phyloP scores from a whole-genome alignment of 37 sponge, comb jelly and placozoan species.

The Halisarca cf. caerulea region DNA sequence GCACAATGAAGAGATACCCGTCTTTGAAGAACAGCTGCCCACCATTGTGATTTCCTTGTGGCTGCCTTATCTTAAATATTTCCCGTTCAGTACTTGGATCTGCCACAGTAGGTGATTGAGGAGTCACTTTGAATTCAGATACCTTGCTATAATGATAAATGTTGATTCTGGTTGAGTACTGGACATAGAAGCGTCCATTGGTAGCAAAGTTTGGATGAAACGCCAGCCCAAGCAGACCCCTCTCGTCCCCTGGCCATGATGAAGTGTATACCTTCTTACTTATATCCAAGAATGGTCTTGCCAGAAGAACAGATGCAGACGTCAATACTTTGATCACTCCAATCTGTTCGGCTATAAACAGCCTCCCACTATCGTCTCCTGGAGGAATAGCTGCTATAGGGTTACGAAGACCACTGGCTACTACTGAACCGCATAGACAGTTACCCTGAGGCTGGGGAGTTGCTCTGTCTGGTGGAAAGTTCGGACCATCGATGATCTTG shows the following conservation, averaged over 20 bases:
- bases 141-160: conserved; percentile 49
- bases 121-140: conserved; percentile 42
- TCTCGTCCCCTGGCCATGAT: conserved; percentile 59
- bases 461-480: conserved; percentile 6
- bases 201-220: conserved; percentile 62
- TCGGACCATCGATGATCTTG: conserved; percentile 50
- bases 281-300: conserved; percentile 70
- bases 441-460: background rate
- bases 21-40: conserved; percentile 75
- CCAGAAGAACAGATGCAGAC: conserved; percentile 27
- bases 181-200: conserved; percentile 70
- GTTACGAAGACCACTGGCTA: conserved; percentile 53
- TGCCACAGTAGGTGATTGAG: conserved; percentile 20
- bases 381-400: conserved; percentile 57
- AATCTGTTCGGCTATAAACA: conserved; percentile 79
- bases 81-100: conserved; percentile 49
- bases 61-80: conserved; percentile 55
- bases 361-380: conserved; percentile 55
- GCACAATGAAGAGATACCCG: conserved; percentile 59
- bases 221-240: conserved; percentile 77
- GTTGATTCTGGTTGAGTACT: conserved; percentile 37
- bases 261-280: conserved; percentile 21
- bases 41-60: conserved; percentile 77
- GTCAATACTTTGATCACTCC: conserved; percentile 55
- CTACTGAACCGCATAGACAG: conserved; percentile 66